Conservation (phyloP, 2,113 vertebrate species). For the Clarias gariepinus region DNA sequence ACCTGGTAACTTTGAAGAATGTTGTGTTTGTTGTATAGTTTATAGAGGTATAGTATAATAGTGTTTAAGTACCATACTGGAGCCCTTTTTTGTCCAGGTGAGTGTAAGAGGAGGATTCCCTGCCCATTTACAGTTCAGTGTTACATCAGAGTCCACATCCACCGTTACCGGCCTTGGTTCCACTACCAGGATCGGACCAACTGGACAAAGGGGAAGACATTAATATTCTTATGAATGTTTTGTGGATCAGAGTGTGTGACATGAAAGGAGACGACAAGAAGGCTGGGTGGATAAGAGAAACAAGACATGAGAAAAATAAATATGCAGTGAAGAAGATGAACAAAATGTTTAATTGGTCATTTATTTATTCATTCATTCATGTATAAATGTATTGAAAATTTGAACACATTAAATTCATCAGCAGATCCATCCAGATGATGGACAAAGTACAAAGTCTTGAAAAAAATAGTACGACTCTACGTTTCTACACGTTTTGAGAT, state of each 20-base stretch:
- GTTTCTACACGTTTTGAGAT: too few species aligned
- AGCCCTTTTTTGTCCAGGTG: slow-evolving; percentile 96
- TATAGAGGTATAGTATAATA: neutral
- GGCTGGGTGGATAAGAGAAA: neutral
- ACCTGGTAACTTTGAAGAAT: neutral
- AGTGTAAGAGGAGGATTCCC: slow-evolving; percentile 94
- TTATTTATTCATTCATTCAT: neutral
- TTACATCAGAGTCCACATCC: slow-evolving; percentile 90
- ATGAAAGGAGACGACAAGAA: neutral
- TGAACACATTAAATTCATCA: neutral
- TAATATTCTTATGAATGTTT: neutral
- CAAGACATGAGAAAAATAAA: neutral
- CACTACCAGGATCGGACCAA: slow-evolving; percentile 89
- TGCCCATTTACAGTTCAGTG: slow-evolving; percentile 90
- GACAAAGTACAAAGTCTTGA: neutral
- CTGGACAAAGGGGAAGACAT: slow-evolving; percentile 60
- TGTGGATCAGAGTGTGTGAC: neutral
- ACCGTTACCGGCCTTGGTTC: slow-evolving; percentile 87
- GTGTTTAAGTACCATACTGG: slow-evolving; percentile 83
- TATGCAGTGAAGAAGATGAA: neutral
- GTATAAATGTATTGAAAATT: neutral
- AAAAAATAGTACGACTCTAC: neutral
- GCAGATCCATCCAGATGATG: neutral
- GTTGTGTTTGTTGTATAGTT: slow-evolving; percentile 1
- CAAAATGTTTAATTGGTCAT: neutral